Percentiles rank a stretch among this genome's conserved stretches.
These are phyloP conservation scores for Manis crassicaudata DNA, from an alignment of 2,797 vertebrate species.

Conservation along the genomic window DNA sequence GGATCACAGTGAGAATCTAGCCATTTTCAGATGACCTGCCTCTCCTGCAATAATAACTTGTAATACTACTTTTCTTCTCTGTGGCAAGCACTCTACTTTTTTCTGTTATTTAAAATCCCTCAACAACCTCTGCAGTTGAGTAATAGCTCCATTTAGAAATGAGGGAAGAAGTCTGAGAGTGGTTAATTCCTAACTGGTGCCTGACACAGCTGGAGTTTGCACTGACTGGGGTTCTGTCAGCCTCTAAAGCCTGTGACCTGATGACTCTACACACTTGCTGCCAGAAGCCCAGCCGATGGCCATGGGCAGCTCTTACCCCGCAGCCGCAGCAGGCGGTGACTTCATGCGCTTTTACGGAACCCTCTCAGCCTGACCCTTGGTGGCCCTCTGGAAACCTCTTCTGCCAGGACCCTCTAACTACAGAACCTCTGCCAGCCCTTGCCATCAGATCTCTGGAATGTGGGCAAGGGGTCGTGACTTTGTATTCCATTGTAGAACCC, in stretches of 20 bases:
- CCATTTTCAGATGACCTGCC: neutral
- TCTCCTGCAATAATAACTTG: neutral
- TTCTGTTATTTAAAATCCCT: neutral
- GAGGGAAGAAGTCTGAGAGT: neutral
- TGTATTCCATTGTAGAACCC: rapidly evolving
- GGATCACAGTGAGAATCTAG: neutral
- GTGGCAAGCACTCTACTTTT: too few species aligned
- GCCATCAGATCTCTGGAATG: rapidly evolving
- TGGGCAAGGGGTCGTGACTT: neutral
- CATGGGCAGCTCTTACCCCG: rapidly evolving
- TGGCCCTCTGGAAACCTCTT: neutral
- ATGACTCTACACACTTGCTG: neutral
- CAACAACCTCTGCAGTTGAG: neutral
- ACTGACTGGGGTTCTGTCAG: neutral
- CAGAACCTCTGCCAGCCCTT: neutral
- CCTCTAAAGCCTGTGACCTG: neutral
- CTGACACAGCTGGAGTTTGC: neutral
- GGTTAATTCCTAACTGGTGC: neutral
- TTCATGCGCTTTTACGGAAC: rapidly evolving
- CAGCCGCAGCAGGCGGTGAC: too few species aligned
- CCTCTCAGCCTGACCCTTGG: neutral
- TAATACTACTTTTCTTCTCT: neutral
- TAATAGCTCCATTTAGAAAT: neutral
- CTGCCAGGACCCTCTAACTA: too few species aligned
- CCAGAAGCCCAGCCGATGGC: neutral